Percentiles rank a stretch among this genome's conserved stretches.
These are phyloP conservation scores for Dryadula phaetusa DNA, from an alignment of 2,888 invertebrate genomes.

Conservation along the genomic window DNA sequence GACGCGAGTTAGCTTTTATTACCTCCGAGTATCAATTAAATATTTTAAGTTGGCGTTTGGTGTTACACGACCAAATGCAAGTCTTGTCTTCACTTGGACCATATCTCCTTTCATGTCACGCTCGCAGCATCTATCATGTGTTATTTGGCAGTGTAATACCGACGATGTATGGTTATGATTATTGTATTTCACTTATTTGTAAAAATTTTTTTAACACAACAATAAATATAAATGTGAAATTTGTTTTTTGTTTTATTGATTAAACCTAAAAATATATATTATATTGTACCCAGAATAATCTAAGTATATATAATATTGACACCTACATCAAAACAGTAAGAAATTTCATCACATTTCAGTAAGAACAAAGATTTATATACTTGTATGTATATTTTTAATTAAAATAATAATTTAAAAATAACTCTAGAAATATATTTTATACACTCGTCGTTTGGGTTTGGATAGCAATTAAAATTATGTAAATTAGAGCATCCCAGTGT, in stretches of 20 bases:
- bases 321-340: too few relatives aligned
- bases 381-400: too few relatives aligned
- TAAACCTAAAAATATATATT: background rate
- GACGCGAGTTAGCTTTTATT: constrained; percentile 79
- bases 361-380: too few relatives aligned
- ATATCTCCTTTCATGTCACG: constrained; percentile 42
- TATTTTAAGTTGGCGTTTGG: constrained; percentile 72
- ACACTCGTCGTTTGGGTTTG: too few relatives aligned
- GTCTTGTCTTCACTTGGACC: constrained; percentile 43
- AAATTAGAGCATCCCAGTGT: too few relatives aligned
- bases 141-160: constrained; percentile 61
- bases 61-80: constrained; percentile 57
- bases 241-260: constrained; percentile 67
- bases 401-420: too few relatives aligned
- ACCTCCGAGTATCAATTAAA: constrained; percentile 84
- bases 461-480: too few relatives aligned
- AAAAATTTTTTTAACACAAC: constrained; percentile 83
- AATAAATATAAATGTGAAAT: constrained; percentile 84
- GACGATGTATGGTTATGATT: constrained; percentile 73
- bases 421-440: too few relatives aligned
- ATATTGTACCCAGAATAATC: too few relatives aligned
- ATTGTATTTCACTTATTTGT: constrained; percentile 83
- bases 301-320: too few relatives aligned
- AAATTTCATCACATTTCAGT: too few relatives aligned
- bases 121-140: constrained; percentile 45